These are phyloP conservation scores for Sesamia inferens DNA, from an alignment of 2,888 invertebrate species.

Conservation along the genomic window DNA sequence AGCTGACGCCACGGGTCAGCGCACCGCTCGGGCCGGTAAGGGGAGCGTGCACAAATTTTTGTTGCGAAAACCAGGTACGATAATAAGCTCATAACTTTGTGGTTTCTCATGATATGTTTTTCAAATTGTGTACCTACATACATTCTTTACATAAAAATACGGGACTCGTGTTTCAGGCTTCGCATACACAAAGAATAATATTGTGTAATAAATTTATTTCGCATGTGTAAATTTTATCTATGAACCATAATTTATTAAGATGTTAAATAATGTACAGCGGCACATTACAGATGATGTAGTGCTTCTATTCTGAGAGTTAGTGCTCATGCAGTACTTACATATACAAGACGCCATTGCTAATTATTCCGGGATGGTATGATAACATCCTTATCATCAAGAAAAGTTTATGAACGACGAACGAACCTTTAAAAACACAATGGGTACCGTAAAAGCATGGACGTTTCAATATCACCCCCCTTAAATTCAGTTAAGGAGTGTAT, in stretches of 20 bases:
- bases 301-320: neutral
- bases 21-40: too few relatives aligned
- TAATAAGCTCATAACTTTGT: too few relatives aligned
- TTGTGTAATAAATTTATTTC: neutral
- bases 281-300: neutral
- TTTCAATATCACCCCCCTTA: constrained; percentile 17
- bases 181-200: too few relatives aligned
- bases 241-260: neutral
- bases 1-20: too few relatives aligned
- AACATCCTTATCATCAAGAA: neutral
- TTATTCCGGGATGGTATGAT: neutral
- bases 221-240: neutral
- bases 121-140: too few relatives aligned
- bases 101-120: too few relatives aligned
- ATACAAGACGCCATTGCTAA: neutral
- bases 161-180: too few relatives aligned
- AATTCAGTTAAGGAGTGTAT: constrained; percentile 23
- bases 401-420: neutral
- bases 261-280: neutral
- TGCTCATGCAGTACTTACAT: neutral
- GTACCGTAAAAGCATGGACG: neutral
- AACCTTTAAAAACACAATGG: neutral
- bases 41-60: too few relatives aligned
- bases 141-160: too few relatives aligned
- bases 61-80: too few relatives aligned